phyloP scores from a whole-genome alignment of 2,888 invertebrate genomes.

The Ennomos erosarius region DNA sequence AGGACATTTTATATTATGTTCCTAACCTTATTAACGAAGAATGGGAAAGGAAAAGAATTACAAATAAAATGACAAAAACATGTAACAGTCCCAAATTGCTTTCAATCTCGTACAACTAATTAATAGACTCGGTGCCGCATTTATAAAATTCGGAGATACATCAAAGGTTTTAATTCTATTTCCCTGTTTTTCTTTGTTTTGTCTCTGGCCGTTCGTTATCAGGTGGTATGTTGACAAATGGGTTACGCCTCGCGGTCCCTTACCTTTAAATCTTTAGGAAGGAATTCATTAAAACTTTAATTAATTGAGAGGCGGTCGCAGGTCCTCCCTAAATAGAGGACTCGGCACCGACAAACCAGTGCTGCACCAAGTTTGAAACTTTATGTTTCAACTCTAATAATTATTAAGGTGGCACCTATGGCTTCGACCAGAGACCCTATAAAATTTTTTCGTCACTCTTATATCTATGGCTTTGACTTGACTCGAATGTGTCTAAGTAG shows the following conservation, averaged over 20 bases:
- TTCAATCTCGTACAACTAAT: slow-evolving; percentile 18
- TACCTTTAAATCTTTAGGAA: slow-evolving; percentile 50
- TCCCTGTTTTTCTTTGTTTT: slow-evolving; percentile 39
- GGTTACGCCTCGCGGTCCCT: slow-evolving; percentile 60
- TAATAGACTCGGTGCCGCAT: slow-evolving; percentile 23
- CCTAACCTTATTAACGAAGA: too few relatives aligned
- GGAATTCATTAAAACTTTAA: slow-evolving; percentile 72
- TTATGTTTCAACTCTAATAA: neutral
- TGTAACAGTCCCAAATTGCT: slow-evolving; percentile 1
- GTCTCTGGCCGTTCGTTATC: slow-evolving; percentile 61
- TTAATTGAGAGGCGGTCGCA: slow-evolving; percentile 71
- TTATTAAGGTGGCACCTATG: neutral
- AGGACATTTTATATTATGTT: too few relatives aligned
- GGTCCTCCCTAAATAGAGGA: slow-evolving; percentile 50
- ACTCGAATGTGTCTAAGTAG: too few relatives aligned
- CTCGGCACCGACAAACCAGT: slow-evolving; percentile 49
- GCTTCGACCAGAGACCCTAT: too few relatives aligned
- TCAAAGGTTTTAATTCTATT: slow-evolving; percentile 24
- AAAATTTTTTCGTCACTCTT: too few relatives aligned
- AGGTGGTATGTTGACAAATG: slow-evolving; percentile 74
- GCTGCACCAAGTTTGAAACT: slow-evolving; percentile 4
- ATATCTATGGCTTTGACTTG: too few relatives aligned
- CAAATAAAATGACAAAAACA: neutral
- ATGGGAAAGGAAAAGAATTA: neutral
- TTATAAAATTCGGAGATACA: slow-evolving; percentile 24